Evolutionary conservation across 2,113 vertebrate species (phyloP).

Genomic region (Cinclus mexicanus): DNA sequence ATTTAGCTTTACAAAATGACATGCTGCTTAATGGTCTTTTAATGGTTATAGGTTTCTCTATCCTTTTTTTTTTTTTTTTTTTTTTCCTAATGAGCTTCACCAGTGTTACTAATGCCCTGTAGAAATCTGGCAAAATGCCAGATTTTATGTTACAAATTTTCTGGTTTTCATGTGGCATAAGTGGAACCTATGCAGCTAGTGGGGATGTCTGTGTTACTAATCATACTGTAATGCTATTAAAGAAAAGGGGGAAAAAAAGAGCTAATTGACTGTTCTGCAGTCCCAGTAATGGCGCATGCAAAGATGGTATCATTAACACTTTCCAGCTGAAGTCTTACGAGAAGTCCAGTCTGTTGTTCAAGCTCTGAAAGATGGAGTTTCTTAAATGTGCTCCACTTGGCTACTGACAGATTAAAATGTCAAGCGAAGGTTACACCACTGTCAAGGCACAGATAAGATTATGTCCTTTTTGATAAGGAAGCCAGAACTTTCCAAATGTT

Average conservation of each 20-base stretch:
- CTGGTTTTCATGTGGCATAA: slow-evolving; percentile 79
- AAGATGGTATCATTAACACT: slow-evolving; percentile 43
- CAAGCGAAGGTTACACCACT: background rate
- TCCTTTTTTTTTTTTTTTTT: slow-evolving; percentile 66
- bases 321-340: slow-evolving; percentile 47
- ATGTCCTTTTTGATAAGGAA: background rate
- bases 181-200: slow-evolving; percentile 78
- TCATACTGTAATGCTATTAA: slow-evolving; percentile 59
- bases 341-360: background rate
- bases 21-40: slow-evolving; percentile 99
- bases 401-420: background rate
- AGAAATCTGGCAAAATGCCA: slow-evolving; percentile 93
- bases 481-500: accelerated
- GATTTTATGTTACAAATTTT: slow-evolving; percentile 86
- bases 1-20: slow-evolving; percentile 99
- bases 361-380: background rate
- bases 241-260: slow-evolving; percentile 1
- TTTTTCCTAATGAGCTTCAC: slow-evolving; percentile 91
- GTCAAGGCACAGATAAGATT: background rate
- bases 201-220: slow-evolving; percentile 69
- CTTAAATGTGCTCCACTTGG: background rate
- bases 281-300: slow-evolving; percentile 6
- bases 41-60: slow-evolving; percentile 99
- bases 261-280: slow-evolving; percentile 49
- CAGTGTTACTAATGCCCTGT: slow-evolving; percentile 98